Evolutionary conservation across 2,797 vertebrate genomes (phyloP), one percentile per base, ranked within the genome.

Genomic region (Limosa lapponica): DNA sequence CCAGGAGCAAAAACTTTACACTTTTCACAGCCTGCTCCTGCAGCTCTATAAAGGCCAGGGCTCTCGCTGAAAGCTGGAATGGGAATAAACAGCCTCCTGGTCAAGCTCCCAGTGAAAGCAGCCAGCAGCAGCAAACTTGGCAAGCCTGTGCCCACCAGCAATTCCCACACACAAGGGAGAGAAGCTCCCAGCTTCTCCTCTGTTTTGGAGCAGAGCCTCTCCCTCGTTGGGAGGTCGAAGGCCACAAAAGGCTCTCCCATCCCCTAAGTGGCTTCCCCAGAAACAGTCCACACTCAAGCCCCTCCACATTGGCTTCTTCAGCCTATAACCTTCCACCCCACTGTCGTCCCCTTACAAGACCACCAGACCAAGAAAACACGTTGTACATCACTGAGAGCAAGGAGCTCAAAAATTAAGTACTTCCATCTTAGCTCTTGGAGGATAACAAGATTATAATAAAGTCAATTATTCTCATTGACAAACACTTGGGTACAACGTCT

Each of bases 41-140:
- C 49, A 91, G 66, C 41, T 87, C 44, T 75, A 1, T 37, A 58
- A 89, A 92, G 79, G 27, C 41, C 71, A 82, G 17, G 34, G 66
- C 32, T 87, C 89, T 89, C 3, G 8, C 52, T 74, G 0, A 2
- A 86, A 91, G 85, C 54, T 78, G 65, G 88, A 95, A 82, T 11
- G 18, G 69, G 77, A 95, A 90, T 85, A 90, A 95, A 81, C 57
- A 90, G 25, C 41, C 54, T 86, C 27, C 57, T 88, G 61, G 75
- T 94, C 57, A 86, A 83, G 72, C 67, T 97, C 52, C 52, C n/a
- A 19, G 69, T 49, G 77, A 82, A 69, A 88, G 36, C 20, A 85
- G 82, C 75, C 90, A 88, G 83, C 65, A 93, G 72, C 37, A 83
- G 72, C 0, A 6, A 89, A 83, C 65, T 86, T 95, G 95, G 93